Conservation (phyloP, 2,113 vertebrate species). For the Megaptera novaeangliae region DNA sequence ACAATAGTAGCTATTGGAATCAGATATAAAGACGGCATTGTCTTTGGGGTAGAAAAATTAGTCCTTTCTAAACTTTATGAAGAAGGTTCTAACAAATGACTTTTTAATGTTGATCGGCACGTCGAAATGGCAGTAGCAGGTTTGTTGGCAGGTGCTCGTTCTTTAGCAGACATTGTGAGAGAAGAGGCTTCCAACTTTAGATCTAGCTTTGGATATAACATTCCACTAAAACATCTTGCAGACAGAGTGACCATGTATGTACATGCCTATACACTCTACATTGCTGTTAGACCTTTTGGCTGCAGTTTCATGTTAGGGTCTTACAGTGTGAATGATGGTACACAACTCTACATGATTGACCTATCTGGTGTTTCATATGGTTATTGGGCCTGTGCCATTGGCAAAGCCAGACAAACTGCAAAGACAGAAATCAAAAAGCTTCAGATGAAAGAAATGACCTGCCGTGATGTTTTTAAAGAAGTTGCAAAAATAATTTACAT, state of each 20-base stretch:
- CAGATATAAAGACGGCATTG: slow-evolving; percentile 96
- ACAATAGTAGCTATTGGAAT: slow-evolving; percentile 98
- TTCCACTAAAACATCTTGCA: slow-evolving; percentile 96
- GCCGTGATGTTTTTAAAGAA: slow-evolving; percentile 96
- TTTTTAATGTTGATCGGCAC: slow-evolving; percentile 97
- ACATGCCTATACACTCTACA: slow-evolving; percentile 98
- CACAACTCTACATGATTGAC: no score
- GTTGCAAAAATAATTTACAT: slow-evolving; percentile 99
- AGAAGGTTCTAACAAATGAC: slow-evolving; percentile 97
- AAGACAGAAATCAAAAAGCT: not conserved
- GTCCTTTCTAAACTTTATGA: slow-evolving; percentile 98
- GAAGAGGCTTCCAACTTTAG: slow-evolving; percentile 98
- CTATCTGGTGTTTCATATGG: no score
- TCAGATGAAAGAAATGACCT: slow-evolving; percentile 98
- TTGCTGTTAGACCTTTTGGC: slow-evolving; percentile 97
- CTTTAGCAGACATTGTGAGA: slow-evolving; percentile 92
- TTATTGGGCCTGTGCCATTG: no score
- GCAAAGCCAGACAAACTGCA: no score
- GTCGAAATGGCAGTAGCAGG: slow-evolving; percentile 98
- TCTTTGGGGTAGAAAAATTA: slow-evolving; percentile 98
- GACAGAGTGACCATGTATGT: slow-evolving; percentile 99
- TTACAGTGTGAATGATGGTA: no score
- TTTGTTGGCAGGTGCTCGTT: slow-evolving; percentile 94
- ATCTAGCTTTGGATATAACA: slow-evolving; percentile 96
- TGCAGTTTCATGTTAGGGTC: slow-evolving; percentile 81